Conservation (phyloP, 2,888 invertebrate species). For the Hedya salicella region DNA sequence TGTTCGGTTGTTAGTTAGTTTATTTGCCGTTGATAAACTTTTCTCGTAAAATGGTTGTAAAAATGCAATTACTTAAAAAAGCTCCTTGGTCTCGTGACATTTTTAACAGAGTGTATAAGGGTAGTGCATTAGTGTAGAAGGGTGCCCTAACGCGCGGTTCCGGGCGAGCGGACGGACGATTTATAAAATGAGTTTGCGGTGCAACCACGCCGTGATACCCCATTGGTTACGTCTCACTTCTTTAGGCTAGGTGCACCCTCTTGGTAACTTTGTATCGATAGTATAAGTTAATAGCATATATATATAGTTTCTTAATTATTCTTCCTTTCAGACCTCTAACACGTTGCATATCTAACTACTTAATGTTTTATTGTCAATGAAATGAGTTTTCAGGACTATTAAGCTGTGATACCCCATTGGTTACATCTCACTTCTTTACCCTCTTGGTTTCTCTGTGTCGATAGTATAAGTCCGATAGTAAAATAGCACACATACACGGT, state of each 20-base stretch:
- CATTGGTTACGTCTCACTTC: slow-evolving; percentile 85
- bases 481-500: too few species aligned
- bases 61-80: slow-evolving; percentile 4
- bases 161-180: slow-evolving; percentile 78
- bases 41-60: background rate
- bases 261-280: slow-evolving; percentile 20
- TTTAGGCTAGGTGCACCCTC: slow-evolving; percentile 55
- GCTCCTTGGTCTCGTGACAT: background rate
- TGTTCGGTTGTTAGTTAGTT: too few species aligned
- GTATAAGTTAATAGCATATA: background rate
- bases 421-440: slow-evolving; percentile 1
- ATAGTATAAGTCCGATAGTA: too few species aligned
- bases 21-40: background rate
- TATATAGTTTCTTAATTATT: too few species aligned
- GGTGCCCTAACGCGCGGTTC: slow-evolving; percentile 80
- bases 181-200: slow-evolving; percentile 85
- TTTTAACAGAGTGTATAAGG: slow-evolving; percentile 50
- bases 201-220: slow-evolving; percentile 82
- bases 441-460: too few species aligned
- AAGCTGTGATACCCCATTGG: background rate
- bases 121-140: slow-evolving; percentile 65
- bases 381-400: background rate
- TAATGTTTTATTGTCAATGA: too few species aligned
- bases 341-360: too few species aligned
- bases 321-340: too few species aligned